phyloP scores from a whole-genome alignment of 2,888 invertebrate genomes.

The Maniola hyperantus region DNA sequence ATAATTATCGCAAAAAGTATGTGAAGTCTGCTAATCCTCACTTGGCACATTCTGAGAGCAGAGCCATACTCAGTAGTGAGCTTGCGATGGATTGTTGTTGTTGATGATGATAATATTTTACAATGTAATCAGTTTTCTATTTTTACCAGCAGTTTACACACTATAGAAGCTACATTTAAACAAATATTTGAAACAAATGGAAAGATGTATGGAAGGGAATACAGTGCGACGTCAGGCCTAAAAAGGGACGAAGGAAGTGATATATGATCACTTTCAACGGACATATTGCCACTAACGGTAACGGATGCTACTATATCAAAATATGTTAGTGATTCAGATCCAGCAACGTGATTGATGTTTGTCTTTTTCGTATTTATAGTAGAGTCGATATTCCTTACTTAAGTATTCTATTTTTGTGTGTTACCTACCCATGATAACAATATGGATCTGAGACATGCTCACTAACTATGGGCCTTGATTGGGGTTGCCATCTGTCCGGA shows the following conservation, averaged over 20 bases:
- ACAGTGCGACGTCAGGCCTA: conserved; percentile 25
- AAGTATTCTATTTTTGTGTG: background rate
- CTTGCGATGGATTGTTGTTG: too few relatives aligned
- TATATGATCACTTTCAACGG: conserved; percentile 25
- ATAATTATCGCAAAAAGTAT: too few relatives aligned
- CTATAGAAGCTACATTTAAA: conserved; percentile 3
- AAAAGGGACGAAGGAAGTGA: conserved; percentile 30
- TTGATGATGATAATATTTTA: background rate
- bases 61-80: too few relatives aligned
- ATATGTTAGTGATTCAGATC: conserved; percentile 16
- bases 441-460: too few relatives aligned
- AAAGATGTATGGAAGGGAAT: conserved; percentile 22
- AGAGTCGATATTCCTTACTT: background rate
- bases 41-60: too few relatives aligned
- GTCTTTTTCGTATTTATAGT: background rate
- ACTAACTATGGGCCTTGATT: too few relatives aligned
- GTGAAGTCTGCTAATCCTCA: too few relatives aligned
- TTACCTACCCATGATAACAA: too few relatives aligned
- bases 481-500: too few relatives aligned
- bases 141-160: background rate
- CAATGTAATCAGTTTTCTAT: background rate
- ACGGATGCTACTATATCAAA: conserved; percentile 23
- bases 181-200: conserved; percentile 4
- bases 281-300: conserved; percentile 24
- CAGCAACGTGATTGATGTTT: conserved; percentile 15